Percentiles rank a stretch among this genome's conserved stretches.
Evolutionary conservation across 2,888 invertebrate genomes (phyloP).

Genomic region (Cephalotes varians): DNA sequence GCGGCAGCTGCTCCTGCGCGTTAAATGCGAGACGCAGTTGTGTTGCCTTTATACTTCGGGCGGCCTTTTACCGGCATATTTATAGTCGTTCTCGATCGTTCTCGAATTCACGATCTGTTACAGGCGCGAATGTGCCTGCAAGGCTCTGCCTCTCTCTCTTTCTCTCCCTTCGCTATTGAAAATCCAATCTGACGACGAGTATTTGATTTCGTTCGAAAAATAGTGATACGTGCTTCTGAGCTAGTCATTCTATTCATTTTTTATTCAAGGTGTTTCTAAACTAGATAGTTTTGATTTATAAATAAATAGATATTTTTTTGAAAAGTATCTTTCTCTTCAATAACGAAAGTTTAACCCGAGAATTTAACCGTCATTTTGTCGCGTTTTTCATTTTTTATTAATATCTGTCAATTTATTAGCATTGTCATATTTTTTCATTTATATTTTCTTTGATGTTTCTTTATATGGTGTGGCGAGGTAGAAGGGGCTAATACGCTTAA

Average conservation of each 20-base stretch:
- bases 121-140: constrained; percentile 47
- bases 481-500: too few species aligned
- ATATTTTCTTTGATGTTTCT: too few species aligned
- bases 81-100: constrained; percentile 64
- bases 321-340: background rate
- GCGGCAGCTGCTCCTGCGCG: constrained; percentile 68
- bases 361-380: too few species aligned
- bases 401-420: too few species aligned
- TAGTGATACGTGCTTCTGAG: too few species aligned
- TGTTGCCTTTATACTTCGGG: constrained; percentile 57
- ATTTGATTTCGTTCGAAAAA: background rate
- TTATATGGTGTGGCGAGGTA: too few species aligned
- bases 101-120: constrained; percentile 64
- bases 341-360: too few species aligned
- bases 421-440: too few species aligned
- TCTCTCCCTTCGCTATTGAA: background rate
- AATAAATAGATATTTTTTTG: background rate
- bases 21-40: constrained; percentile 59
- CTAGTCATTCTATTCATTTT: background rate
- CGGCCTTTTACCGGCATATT: constrained; percentile 67
- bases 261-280: background rate
- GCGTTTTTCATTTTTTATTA: too few species aligned
- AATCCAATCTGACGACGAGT: background rate
- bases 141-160: constrained; percentile 10
- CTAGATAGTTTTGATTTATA: background rate